These are phyloP conservation scores for Oreochromis mossambicus DNA, from an alignment of 2,797 vertebrate genomes.

Conservation along the genomic window DNA sequence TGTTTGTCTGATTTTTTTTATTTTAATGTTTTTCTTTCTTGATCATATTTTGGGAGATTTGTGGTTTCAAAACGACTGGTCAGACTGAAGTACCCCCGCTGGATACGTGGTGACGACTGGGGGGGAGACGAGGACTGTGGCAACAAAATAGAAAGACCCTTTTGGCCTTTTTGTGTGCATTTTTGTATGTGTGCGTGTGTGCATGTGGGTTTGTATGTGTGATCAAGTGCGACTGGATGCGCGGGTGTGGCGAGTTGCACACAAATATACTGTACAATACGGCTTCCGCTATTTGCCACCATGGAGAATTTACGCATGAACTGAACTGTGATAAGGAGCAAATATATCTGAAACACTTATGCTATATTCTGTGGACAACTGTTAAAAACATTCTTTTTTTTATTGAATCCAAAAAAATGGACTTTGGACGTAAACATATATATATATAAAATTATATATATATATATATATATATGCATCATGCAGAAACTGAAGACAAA, in stretches of 20 bases:
- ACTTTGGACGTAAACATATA: slow-evolving; percentile 47
- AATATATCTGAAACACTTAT: slow-evolving; percentile 77
- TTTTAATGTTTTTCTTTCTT: slow-evolving; percentile 32
- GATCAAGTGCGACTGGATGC: slow-evolving; percentile 48
- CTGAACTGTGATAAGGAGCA: slow-evolving; percentile 75
- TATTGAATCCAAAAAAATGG: slow-evolving; percentile 61
- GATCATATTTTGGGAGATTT: slow-evolving; percentile 55
- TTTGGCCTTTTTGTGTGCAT: slow-evolving; percentile 68
- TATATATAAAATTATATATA: slow-evolving; percentile 41
- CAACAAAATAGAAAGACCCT: slow-evolving; percentile 63
- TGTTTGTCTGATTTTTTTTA: not conserved
- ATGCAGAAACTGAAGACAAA: slow-evolving; percentile 63
- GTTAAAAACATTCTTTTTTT: slow-evolving; percentile 67
- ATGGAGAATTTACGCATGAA: slow-evolving; percentile 78
- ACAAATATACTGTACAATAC: slow-evolving; percentile 79
- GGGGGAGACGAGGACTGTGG: slow-evolving; percentile 52
- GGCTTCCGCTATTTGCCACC: slow-evolving; percentile 72
- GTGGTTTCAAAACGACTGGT: slow-evolving; percentile 62
- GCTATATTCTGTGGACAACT: slow-evolving; percentile 79
- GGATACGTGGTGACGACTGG: slow-evolving; percentile 53
- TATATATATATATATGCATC: slow-evolving; percentile 66
- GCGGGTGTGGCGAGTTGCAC: slow-evolving; percentile 66
- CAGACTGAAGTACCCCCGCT: slow-evolving; percentile 40
- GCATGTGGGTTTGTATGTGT: slow-evolving; percentile 41
- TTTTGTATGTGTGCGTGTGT: slow-evolving; percentile 49